Base-by-base conservation (phyloP, 2,113 vertebrate species). In the Grammomys surdaster region DNA sequence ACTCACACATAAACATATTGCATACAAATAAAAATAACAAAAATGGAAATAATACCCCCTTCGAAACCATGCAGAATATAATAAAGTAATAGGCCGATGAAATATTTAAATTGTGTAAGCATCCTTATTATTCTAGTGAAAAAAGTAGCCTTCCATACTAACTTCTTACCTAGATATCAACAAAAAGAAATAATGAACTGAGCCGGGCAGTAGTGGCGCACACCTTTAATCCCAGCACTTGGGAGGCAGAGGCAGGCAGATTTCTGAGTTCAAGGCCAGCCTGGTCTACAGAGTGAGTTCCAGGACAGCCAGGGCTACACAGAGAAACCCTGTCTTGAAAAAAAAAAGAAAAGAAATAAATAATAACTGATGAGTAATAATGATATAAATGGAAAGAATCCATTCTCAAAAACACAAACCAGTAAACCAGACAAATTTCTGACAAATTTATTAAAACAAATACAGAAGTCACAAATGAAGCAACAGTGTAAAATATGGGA, bases 401-500 rank as follows among this genome's bases (percentile, higher is more conserved):
- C 46, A 33, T 48, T 95, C 60, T 89, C 73, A 60, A 24, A 72
- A 95, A 72, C 28, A 13, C 85, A 81, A 89, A 88, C 65, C 56
- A 97, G 86, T 86, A 85, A 95, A 72, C 43, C 51, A 93, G 88
- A 88, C 33, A 91, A 91, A 78, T 76, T 70, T 90, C 70, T 90
- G 58, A 80, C n/a, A 93, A 88, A 67, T 81, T 94, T 93, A 88
- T 95, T 93, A 93, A 95, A 95, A 70, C 60, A 93, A 88, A 91
- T 7, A 93, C n/a, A 43, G 43, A 92, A 95, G 58, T 63, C 73
- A 82, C 0, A n/a, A 87, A 77, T 3, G 92, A 85, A 28, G 60
- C 19, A 73, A 82, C 22, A 48, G 67, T 58, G n/a, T 90, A 40
- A 93, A 93, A 76, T 69, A 82, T 20, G 80, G 88, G 77, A 87